Percentiles rank a stretch among this genome's conserved stretches.
These are phyloP conservation scores for Drosophila chauvacae DNA, from an alignment of 1,140 invertebrate species.

Conservation along the genomic window DNA sequence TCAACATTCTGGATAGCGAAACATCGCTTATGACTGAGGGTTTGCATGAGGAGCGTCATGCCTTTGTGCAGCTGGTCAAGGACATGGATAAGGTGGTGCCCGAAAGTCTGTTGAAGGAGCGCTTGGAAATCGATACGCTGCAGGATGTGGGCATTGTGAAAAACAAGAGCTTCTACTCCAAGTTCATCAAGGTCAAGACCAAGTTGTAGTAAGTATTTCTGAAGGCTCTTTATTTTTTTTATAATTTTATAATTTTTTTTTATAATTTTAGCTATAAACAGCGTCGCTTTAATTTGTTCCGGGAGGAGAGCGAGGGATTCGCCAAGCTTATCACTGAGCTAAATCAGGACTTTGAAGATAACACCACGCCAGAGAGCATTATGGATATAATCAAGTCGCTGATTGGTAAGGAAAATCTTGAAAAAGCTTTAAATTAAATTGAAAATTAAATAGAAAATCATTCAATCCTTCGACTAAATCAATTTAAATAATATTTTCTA, in stretches of 20 bases:
- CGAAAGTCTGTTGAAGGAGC: constrained; percentile 94
- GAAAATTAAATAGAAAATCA: no score
- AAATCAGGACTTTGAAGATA: constrained; percentile 92
- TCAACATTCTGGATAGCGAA: constrained; percentile 92
- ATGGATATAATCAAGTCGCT: constrained; percentile 96
- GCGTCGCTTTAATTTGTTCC: constrained; percentile 98
- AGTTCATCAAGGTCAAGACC: constrained; percentile 99
- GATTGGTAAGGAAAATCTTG: constrained; percentile 89
- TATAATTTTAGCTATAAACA: constrained; percentile 95
- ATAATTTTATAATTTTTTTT: neutral
- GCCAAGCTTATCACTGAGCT: constrained; percentile 98
- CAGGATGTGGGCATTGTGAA: constrained; percentile 96
- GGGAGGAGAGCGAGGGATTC: constrained; percentile 99
- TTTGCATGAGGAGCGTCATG: constrained; percentile 88
- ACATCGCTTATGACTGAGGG: constrained; percentile 87
- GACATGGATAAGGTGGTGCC: constrained; percentile 92
- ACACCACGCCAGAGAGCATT: constrained; percentile 87
- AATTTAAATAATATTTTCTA: no score
- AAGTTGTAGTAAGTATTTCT: constrained; percentile 95
- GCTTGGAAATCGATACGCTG: constrained; percentile 96
- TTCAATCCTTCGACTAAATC: no score
- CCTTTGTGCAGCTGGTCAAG: constrained; percentile 91
- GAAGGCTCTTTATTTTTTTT: neutral
- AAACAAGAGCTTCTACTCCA: constrained; percentile 96
- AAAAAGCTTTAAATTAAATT: neutral